Conservation (phyloP, 2,113 vertebrate species). For the Caranx melampygus region DNA sequence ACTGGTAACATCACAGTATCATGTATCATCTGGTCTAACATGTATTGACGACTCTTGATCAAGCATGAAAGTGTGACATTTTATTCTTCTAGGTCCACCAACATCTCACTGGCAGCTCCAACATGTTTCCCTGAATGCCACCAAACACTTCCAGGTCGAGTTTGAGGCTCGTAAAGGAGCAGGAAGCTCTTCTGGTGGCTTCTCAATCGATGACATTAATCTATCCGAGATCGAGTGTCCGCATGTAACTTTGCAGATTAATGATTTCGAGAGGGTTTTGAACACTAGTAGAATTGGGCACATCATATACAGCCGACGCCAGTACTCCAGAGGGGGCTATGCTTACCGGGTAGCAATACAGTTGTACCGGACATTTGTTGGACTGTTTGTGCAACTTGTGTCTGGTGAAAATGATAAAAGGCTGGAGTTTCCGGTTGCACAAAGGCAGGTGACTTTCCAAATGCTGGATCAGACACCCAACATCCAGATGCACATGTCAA, state of each 20-base stretch:
- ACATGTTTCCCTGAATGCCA: constrained; percentile 73
- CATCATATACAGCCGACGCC: constrained; percentile 81
- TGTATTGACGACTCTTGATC: not conserved
- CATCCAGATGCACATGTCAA: constrained; percentile 87
- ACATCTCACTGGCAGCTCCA: constrained; percentile 85
- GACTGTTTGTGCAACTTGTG: constrained; percentile 80
- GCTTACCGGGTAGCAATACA: constrained; percentile 77
- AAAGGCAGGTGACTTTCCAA: constrained; percentile 84
- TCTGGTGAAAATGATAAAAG: constrained; percentile 85
- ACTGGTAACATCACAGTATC: constrained; percentile 72
- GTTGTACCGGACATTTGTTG: constrained; percentile 37
- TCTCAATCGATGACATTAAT: constrained; percentile 91
- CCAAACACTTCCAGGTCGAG: constrained; percentile 83
- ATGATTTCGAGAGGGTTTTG: constrained; percentile 80
- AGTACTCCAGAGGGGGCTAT: constrained; percentile 88
- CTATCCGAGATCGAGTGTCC: constrained; percentile 87
- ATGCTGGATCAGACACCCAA: constrained; percentile 64
- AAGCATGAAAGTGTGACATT: not conserved
- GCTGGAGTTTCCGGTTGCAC: constrained; percentile 87
- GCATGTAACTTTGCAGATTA: constrained; percentile 84
- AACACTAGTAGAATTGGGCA: constrained; percentile 1
- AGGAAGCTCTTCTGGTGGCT: constrained; percentile 81
- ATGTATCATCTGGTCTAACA: not conserved
- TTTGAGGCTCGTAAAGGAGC: constrained; percentile 84
- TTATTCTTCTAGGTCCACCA: constrained; percentile 48